These are phyloP conservation scores for Silvanus unidentatus DNA, from an alignment of 2,888 invertebrate species.

Conservation along the genomic window DNA sequence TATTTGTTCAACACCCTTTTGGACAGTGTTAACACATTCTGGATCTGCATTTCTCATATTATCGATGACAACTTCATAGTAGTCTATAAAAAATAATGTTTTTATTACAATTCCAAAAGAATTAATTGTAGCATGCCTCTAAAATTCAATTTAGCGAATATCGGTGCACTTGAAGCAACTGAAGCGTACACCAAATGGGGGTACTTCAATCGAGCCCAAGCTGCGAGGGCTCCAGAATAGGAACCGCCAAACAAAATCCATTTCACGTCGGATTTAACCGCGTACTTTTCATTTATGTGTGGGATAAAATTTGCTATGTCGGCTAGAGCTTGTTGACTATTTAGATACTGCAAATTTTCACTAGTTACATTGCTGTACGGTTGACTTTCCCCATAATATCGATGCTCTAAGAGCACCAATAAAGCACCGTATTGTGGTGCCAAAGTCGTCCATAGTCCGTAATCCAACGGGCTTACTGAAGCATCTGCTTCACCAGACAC, in stretches of 20 bases:
- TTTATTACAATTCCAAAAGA: neutral
- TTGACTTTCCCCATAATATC: conserved; percentile 13
- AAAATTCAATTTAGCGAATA: conserved; percentile 51
- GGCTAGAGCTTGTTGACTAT: conserved; percentile 44
- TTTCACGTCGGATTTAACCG: conserved; percentile 14
- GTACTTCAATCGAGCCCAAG: conserved; percentile 55
- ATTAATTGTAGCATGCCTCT: conserved; percentile 3
- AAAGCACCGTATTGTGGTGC: conserved; percentile 9
- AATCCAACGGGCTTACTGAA: conserved; percentile 4
- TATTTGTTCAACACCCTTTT: conserved; percentile 41
- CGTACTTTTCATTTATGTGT: conserved; percentile 16
- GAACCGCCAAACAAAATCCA: conserved; percentile 53
- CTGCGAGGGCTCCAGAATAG: conserved; percentile 56
- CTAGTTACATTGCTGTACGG: conserved; percentile 11
- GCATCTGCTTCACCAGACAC: conserved; percentile 10
- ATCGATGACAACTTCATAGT: conserved; percentile 50
- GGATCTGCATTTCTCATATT: conserved; percentile 43
- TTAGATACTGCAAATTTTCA: conserved; percentile 41
- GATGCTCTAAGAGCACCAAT: conserved; percentile 11
- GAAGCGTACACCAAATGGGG: conserved; percentile 56
- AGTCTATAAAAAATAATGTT: conserved; percentile 52
- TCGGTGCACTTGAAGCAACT: conserved; percentile 56
- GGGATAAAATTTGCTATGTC: conserved; percentile 46
- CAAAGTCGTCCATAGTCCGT: conserved; percentile 6
- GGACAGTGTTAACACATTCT: conserved; percentile 45